A percentile compares a stretch with the other conserved stretches of the same genome.
Conservation (phyloP, 1,140 invertebrate genomes). For the Cheumatopsyche charites region DNA sequence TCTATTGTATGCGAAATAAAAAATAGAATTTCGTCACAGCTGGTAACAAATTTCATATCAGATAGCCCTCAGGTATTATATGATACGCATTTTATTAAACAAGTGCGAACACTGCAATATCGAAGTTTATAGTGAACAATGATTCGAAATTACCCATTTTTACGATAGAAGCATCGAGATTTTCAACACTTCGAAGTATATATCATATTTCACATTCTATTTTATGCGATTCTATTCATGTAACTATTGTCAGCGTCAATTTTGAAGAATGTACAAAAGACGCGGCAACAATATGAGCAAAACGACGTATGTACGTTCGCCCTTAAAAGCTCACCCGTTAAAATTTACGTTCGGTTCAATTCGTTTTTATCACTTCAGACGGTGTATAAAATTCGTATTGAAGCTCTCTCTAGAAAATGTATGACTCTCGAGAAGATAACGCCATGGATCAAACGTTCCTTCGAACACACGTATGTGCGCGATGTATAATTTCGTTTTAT, state of each 20-base stretch:
- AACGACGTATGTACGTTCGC: not conserved
- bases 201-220: conserved; percentile 2
- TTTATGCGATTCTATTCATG: not conserved
- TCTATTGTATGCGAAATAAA: not conserved
- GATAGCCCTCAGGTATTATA: not conserved
- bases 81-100: too few relatives aligned
- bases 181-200: not conserved
- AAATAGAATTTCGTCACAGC: conserved; percentile 7
- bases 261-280: conserved; percentile 19
- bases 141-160: not conserved
- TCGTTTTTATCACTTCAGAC: conserved; percentile 2
- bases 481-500: too few relatives aligned
- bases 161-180: not conserved
- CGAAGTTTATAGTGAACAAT: too few relatives aligned
- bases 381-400: too few relatives aligned
- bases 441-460: too few relatives aligned
- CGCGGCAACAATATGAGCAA: conserved; percentile 5
- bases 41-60: not conserved
- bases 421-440: too few relatives aligned
- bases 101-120: not conserved
- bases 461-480: too few relatives aligned
- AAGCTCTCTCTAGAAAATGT: too few relatives aligned
- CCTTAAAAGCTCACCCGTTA: conserved; percentile 18
- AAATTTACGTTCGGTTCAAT: conserved; percentile 6
- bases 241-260: not conserved